Evolutionary conservation across 2,113 vertebrate species (phyloP).

Genomic region (Ctenomys sociabilis): DNA sequence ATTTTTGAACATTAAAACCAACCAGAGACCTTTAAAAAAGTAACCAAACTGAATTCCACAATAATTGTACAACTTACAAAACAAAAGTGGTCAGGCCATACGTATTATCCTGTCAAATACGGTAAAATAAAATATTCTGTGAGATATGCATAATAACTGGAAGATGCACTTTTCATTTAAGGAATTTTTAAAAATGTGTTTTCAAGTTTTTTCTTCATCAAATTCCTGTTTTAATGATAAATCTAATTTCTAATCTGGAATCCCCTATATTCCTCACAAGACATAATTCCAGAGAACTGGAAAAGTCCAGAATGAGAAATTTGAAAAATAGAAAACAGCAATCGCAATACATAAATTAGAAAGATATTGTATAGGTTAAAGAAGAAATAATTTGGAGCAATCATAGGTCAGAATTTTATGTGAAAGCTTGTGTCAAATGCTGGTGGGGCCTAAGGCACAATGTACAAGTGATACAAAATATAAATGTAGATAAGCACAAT

Average conservation of each 20-base stretch:
- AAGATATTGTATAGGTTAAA: background rate
- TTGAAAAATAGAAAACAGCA: slow-evolving; percentile 62
- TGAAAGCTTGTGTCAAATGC: background rate
- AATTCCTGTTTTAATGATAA: slow-evolving; percentile 62
- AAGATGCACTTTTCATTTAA: slow-evolving; percentile 60
- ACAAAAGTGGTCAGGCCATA: slow-evolving; percentile 41
- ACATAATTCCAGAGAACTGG: background rate
- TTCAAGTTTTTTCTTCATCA: slow-evolving; percentile 22
- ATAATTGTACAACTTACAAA: slow-evolving; percentile 71
- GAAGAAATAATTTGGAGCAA: background rate
- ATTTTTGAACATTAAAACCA: background rate
- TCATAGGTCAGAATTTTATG: background rate
- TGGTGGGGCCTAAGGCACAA: background rate
- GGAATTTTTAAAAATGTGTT: background rate
- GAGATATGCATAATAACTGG: slow-evolving; percentile 27
- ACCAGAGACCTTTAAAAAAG: slow-evolving; percentile 8
- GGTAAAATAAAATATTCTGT: slow-evolving; percentile 58
- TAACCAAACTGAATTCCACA: slow-evolving; percentile 37
- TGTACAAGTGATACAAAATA: background rate
- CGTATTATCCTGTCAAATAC: slow-evolving; percentile 39
- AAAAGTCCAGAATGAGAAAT: background rate
- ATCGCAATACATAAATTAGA: slow-evolving; percentile 40
- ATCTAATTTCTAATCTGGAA: slow-evolving; percentile 62
- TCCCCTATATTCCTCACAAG: slow-evolving; percentile 52
- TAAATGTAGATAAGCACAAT: too few species aligned